Conservation (phyloP, 2,888 invertebrate species). For the Heteropelma amictum region DNA sequence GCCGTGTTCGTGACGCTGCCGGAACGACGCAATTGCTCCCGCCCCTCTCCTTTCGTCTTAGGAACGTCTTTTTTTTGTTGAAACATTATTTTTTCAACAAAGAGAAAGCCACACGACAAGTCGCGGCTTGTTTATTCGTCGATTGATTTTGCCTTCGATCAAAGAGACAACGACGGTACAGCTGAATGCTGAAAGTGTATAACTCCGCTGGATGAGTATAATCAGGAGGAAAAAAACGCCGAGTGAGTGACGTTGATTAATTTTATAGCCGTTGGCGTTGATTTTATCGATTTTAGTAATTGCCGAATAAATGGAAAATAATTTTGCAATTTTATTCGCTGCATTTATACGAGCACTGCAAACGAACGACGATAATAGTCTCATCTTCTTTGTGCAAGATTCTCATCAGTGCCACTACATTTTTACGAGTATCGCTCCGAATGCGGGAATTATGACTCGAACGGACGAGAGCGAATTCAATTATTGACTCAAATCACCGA, state of each 20-base stretch:
- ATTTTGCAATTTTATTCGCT: too few relatives aligned
- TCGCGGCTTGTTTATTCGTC: neutral
- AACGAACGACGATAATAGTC: too few relatives aligned
- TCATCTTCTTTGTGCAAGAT: too few relatives aligned
- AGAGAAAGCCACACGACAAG: too few relatives aligned
- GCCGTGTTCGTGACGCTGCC: conserved; percentile 68
- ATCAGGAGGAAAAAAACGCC: too few relatives aligned
- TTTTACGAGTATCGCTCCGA: neutral
- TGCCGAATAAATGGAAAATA: too few relatives aligned
- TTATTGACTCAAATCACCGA: neutral
- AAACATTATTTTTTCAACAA: too few relatives aligned
- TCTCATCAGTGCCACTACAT: neutral
- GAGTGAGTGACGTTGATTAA: too few relatives aligned
- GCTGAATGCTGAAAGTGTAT: conserved; percentile 31
- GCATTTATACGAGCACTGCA: too few relatives aligned
- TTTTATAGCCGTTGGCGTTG: too few relatives aligned
- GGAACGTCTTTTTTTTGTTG: too few relatives aligned
- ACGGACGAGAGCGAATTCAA: neutral
- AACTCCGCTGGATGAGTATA: conserved; percentile 29
- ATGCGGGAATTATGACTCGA: neutral
- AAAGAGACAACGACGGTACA: conserved; percentile 38
- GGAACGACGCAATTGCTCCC: conserved; percentile 53
- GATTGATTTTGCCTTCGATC: conserved; percentile 38
- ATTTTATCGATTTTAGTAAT: too few relatives aligned
- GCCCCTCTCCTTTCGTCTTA: neutral